Evolutionary conservation across 1,140 invertebrate species (phyloP).

Genomic region (Eubasilissa regina): DNA sequence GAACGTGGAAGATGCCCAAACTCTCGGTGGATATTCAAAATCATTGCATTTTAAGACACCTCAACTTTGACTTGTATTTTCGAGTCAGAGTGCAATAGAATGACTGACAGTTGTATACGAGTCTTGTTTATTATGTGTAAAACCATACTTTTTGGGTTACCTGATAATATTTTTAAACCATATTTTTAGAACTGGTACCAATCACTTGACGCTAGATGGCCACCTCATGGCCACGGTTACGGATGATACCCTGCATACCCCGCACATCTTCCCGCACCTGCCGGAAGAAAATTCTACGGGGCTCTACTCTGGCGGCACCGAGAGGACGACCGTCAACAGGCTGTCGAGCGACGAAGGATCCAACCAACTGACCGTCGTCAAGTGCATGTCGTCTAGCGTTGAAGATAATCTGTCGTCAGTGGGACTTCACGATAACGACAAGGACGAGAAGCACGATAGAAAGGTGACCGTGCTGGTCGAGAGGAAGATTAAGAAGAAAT

Average conservation of each 20-base stretch:
- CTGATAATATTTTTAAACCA: no score
- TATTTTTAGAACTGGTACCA: constrained; percentile 33
- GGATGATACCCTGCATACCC: constrained; percentile 67
- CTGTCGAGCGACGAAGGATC: constrained; percentile 48
- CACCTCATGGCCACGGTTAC: constrained; percentile 1
- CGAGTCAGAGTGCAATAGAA: no score
- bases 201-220: constrained; percentile 26
- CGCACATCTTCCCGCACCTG: constrained; percentile 58
- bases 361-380: constrained; percentile 48
- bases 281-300: constrained; percentile 43
- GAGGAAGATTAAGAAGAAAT: constrained; percentile 42
- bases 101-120: no score
- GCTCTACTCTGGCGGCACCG: constrained; percentile 23
- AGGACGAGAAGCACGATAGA: constrained; percentile 17
- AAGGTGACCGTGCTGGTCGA: constrained; percentile 22
- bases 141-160: no score
- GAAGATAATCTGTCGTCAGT: constrained; percentile 44
- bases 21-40: no score
- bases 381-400: constrained; percentile 49
- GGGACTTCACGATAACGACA: constrained; percentile 27
- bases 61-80: no score
- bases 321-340: constrained; percentile 28
- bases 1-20: no score
- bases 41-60: no score
- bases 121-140: no score